These are phyloP conservation scores for Portevinia maculata DNA, from an alignment of 2,888 invertebrate species.

Conservation along the genomic window DNA sequence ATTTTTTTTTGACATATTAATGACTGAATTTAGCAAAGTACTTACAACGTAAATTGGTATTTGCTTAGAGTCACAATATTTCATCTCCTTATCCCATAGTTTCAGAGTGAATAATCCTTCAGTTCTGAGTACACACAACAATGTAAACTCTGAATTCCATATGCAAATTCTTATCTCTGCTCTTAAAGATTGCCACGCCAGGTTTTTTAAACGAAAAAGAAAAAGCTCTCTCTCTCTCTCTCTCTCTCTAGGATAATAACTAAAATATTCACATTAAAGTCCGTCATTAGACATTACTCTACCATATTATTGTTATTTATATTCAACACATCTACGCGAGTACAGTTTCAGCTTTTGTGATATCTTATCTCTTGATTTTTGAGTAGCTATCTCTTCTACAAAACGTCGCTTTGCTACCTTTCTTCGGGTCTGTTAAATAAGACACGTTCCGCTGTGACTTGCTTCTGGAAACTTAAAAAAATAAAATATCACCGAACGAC, in stretches of 20 bases:
- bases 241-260: background rate
- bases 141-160: background rate
- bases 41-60: constrained; percentile 6
- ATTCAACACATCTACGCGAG: constrained; percentile 44
- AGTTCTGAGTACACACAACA: background rate
- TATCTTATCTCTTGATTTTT: constrained; percentile 65
- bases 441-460: constrained; percentile 10
- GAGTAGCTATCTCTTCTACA: constrained; percentile 40
- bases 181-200: constrained; percentile 3
- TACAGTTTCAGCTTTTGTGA: constrained; percentile 8
- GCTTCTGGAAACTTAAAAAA: background rate
- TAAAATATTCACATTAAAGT: constrained; percentile 5
- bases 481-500: background rate
- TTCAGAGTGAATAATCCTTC: background rate
- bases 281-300: background rate
- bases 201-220: too few relatives aligned
- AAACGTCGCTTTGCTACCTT: constrained; percentile 13
- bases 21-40: background rate
- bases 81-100: background rate
- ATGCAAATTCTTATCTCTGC: constrained; percentile 4
- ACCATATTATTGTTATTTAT: constrained; percentile 19
- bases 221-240: constrained; percentile 15
- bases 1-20: background rate
- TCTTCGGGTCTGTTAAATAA: constrained; percentile 6
- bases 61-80: constrained; percentile 2